These are phyloP conservation scores for Mechanitis mazaeus DNA, from an alignment of 2,888 invertebrate species.

Conservation along the genomic window DNA sequence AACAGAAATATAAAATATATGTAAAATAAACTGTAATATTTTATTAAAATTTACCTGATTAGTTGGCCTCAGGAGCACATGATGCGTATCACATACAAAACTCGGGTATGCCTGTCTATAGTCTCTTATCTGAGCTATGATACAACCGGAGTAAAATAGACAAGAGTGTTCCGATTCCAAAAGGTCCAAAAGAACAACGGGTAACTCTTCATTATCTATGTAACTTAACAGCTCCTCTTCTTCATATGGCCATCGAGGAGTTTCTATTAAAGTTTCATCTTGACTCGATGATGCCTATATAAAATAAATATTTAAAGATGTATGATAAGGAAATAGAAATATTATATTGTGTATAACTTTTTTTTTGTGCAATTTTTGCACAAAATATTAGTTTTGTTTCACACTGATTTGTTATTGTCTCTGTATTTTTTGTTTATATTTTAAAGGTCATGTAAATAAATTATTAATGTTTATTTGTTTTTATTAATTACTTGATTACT, in stretches of 20 bases:
- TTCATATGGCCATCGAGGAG: conserved; percentile 90
- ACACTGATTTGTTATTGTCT: too few species aligned
- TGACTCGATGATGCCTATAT: conserved; percentile 42
- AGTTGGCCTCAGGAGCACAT: conserved; percentile 91
- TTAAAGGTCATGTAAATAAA: too few species aligned
- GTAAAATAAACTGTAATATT: not conserved
- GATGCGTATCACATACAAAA: conserved; percentile 87
- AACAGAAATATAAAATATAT: too few species aligned
- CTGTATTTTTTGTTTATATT: too few species aligned
- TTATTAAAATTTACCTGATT: conserved; percentile 79
- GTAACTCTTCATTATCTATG: conserved; percentile 93
- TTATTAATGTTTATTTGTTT: too few species aligned
- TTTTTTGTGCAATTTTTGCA: too few species aligned
- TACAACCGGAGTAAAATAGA: conserved; percentile 93
- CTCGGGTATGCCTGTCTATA: conserved; percentile 88
- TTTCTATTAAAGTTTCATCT: conserved; percentile 84
- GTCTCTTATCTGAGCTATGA: conserved; percentile 93
- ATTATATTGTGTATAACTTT: too few species aligned
- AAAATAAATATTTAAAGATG: too few species aligned
- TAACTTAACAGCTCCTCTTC: conserved; percentile 91
- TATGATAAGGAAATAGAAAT: not conserved
- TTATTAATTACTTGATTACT: too few species aligned
- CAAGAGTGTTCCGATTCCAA: conserved; percentile 89
- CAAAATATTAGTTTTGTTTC: too few species aligned
- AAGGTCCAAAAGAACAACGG: conserved; percentile 89